phyloP scores from a whole-genome alignment of 2,797 vertebrate species.

The Melanitta fusca region DNA sequence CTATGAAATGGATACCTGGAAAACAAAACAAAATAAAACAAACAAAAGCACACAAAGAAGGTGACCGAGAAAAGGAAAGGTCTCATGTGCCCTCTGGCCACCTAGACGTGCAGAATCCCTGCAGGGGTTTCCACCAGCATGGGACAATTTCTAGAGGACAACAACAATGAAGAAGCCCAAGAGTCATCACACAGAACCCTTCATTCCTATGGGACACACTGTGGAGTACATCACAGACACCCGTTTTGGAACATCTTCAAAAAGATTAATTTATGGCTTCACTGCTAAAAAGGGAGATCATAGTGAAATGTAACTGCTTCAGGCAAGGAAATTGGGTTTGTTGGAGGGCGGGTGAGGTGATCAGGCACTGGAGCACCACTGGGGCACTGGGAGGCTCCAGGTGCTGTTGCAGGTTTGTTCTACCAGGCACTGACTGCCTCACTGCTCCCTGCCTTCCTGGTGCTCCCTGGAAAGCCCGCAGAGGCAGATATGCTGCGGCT shows the following conservation, averaged over 20 bases:
- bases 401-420: not conserved
- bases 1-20: not conserved
- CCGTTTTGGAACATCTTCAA: not conserved
- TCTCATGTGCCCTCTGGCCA: accelerated
- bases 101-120: not conserved
- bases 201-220: not conserved
- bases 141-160: not conserved
- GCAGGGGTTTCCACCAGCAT: not conserved
- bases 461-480: not conserved
- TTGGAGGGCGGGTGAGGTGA: not conserved
- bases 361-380: not conserved
- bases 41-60: not conserved
- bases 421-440: not conserved
- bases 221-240: not conserved
- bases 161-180: not conserved
- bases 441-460: accelerated
- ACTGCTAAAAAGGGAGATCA: not conserved
- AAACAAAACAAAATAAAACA: not conserved
- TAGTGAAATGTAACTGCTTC: not conserved
- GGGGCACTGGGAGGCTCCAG: not conserved
- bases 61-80: not conserved
- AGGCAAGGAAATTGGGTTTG: not conserved
- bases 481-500: not conserved
- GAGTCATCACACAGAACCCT: not conserved
- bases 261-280: not conserved